Evolutionary conservation across 2,888 invertebrate genomes (phyloP), one percentile per base, ranked within the genome.

Genomic region (Cabera pusaria): DNA sequence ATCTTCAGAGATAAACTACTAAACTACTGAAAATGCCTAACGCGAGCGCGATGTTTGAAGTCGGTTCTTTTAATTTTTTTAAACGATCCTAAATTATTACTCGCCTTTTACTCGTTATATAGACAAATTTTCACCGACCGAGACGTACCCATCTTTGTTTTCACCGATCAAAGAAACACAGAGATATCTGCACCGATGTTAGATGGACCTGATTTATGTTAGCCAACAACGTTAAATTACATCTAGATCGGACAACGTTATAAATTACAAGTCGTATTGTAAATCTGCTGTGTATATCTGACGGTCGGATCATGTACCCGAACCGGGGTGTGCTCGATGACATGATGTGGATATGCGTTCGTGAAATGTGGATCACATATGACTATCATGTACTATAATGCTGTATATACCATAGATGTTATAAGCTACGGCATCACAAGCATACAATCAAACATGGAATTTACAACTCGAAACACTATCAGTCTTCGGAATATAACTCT

Each of bases 191-290:
- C 66, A 62, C 52, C 56, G 49, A 50, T 53, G 52, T 52, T 63
- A 72, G 87, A 84, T 78, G 86, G 78, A 70, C 73, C 75, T 86
- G 86, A 88, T 87, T 87, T 88, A 87, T 79, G 73, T 62, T 56
- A 61, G 67, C 72, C 74, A 74, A 78, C 84, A 82, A 81, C 85
- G 84, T 84, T 88, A 87, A 87, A 88, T 87, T 85, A 86, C 82
- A 85, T 85, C 82, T 85, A 82, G 81, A 85, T 80, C 77, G 81
- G 82, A 86, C 86, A 86, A 71, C 72, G 76, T 82, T 60, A 87
- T 88, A 87, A 87, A 88, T 87, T 81, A 79, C 69, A 56, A 72
- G 70, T 68, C 66, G 77, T 78, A 85, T 79, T 85, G 83, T 88
- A 87, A 87, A 87, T 85, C 85, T 82, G 82, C 77, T 77, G 66